Base-by-base conservation (phyloP, 2,113 vertebrate genomes). In the Pelobates fuscus region DNA sequence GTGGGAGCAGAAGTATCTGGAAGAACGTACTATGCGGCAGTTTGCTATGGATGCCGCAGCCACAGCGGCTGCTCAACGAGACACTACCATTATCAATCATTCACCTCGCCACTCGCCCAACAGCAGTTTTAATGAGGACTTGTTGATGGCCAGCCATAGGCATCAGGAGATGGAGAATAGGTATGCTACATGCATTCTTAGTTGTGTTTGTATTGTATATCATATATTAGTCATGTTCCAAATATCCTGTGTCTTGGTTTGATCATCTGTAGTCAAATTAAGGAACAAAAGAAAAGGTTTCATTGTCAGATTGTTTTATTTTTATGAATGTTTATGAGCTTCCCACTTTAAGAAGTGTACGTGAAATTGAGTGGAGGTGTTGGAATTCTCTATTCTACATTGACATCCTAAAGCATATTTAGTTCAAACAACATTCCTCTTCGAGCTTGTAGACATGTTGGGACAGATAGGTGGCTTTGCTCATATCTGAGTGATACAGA, bases 1-100 rank as follows among this genome's bases (percentile, higher is more conserved):
- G 81, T 98, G 97, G 97, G 97, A 99, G 81, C 97, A 99, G 80
- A 99, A 99, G 79, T 98, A 97, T 72, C 81, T 99, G 79, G 96
- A 99, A 83, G 96, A 99, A 73, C 95, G 96, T 80, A 97, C 96
- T 78, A 99, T 98, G 95, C 89, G 95, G 67, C 95, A 99, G 86
- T 99, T 99, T 0, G 97, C 96, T 69, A 98, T 99, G 97, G 96
- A 99, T 0, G 96, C 96, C 0, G 97, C 97, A 0, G 97, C 97
- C 64, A 98, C 97, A 0, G 96, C 97, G 0, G 96, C 97, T 0
- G 94, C 96, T 1, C 95, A 98, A 84, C 92, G 96, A 1, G 97
- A 98, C 79, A 98, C 96, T n/a, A 99, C 95, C 8, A 95, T 98
- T 82, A 98, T 99, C 89, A 96, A 95, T 77, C 94, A 96, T 79